These are phyloP conservation scores for Madoqua kirkii DNA, from an alignment of 2,113 vertebrate genomes.

Conservation along the genomic window DNA sequence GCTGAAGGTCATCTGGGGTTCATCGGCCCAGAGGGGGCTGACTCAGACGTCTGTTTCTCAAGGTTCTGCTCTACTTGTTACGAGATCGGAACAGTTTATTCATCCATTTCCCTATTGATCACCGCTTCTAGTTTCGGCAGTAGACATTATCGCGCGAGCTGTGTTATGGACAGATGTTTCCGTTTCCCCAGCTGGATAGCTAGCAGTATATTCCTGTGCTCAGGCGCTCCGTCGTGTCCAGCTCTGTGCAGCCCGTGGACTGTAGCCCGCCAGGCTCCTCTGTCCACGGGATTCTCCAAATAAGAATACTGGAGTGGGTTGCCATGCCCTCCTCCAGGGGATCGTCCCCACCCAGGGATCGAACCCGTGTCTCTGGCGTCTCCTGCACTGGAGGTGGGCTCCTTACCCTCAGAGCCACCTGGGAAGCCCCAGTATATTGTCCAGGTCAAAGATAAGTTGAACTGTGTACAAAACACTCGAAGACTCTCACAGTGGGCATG, in stretches of 20 bases:
- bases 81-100: not conserved
- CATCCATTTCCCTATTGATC: not conserved
- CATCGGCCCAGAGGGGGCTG: not conserved
- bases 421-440: not conserved
- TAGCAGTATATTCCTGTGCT: not conserved
- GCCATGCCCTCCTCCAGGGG: not conserved
- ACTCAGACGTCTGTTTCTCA: not conserved
- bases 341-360: not conserved
- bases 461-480: not conserved
- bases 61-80: not conserved
- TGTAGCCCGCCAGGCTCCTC: not conserved
- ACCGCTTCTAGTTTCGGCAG: not conserved
- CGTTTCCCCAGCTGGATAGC: not conserved
- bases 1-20: not conserved
- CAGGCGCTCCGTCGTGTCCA: fast-evolving
- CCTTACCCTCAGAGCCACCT: not conserved
- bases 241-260: fast-evolving
- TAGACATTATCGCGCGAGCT: fast-evolving
- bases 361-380: not conserved
- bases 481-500: not conserved
- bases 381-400: not conserved
- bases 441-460: not conserved
- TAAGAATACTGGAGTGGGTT: not conserved
- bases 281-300: not conserved
- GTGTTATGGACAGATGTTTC: not conserved